Conservation (phyloP, 2,797 vertebrate genomes). For the Sebastes miniatus region DNA sequence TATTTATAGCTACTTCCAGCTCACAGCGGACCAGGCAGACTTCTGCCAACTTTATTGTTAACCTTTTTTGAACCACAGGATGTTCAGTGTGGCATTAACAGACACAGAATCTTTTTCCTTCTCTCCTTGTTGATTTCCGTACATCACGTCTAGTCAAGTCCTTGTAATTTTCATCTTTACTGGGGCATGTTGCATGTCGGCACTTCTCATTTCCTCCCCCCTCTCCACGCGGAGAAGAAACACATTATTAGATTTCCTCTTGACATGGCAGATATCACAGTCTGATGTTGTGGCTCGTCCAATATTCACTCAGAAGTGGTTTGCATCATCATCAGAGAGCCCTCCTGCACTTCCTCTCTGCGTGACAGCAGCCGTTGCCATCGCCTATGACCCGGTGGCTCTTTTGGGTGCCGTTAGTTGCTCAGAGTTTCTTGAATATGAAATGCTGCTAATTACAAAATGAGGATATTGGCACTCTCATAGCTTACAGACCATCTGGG, state of each 20-base stretch:
- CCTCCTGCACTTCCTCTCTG: slow-evolving; percentile 1
- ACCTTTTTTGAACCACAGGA: background rate
- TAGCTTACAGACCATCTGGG: slow-evolving; percentile 43
- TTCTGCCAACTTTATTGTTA: slow-evolving; percentile 17
- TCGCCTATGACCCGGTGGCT: background rate
- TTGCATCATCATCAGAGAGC: slow-evolving; percentile 23
- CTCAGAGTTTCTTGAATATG: slow-evolving; percentile 27
- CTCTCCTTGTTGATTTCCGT: background rate
- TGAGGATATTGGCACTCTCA: slow-evolving; percentile 22
- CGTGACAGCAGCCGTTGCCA: background rate
- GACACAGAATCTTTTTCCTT: background rate
- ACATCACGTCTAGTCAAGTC: background rate
- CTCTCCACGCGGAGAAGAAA: slow-evolving; percentile 10
- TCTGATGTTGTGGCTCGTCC: slow-evolving; percentile 20
- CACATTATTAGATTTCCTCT: slow-evolving; percentile 54
- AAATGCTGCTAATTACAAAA: slow-evolving; percentile 56
- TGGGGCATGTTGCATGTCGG: slow-evolving; percentile 12
- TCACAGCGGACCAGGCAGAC: slow-evolving; percentile 8
- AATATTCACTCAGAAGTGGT: slow-evolving; percentile 31
- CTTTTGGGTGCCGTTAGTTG: slow-evolving; percentile 27
- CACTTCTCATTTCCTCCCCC: slow-evolving; percentile 45
- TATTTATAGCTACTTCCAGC: slow-evolving; percentile 50
- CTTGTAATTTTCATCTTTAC: slow-evolving; percentile 17
- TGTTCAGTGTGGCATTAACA: background rate
- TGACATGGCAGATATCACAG: slow-evolving; percentile 28